These are phyloP conservation scores for Miltochrista miniata DNA, from an alignment of 2,888 invertebrate genomes.

Conservation along the genomic window DNA sequence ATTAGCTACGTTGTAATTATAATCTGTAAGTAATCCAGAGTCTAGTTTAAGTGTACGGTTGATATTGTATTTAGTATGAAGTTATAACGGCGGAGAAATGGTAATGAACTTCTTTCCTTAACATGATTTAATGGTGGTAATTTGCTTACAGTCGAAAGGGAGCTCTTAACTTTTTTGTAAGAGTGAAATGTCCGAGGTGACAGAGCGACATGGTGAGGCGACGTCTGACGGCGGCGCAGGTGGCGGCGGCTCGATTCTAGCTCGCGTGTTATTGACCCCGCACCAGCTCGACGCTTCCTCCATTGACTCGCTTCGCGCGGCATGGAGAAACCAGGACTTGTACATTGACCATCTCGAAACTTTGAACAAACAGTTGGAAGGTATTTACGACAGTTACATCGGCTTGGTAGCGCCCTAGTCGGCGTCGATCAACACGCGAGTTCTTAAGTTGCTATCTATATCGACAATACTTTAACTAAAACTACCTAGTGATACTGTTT, in stretches of 20 bases:
- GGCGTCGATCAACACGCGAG: slow-evolving; percentile 65
- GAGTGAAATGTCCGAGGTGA: slow-evolving; percentile 82
- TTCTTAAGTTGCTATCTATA: slow-evolving; percentile 68
- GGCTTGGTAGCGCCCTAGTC: slow-evolving; percentile 77
- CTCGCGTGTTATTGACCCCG: slow-evolving; percentile 85
- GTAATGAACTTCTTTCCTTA: slow-evolving; percentile 50
- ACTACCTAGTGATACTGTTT: slow-evolving; percentile 74
- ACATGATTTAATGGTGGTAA: slow-evolving; percentile 58
- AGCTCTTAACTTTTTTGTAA: slow-evolving; percentile 67
- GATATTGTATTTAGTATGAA: slow-evolving; percentile 39
- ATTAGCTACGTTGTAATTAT: slow-evolving; percentile 27
- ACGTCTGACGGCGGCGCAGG: slow-evolving; percentile 69
- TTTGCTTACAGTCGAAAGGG: slow-evolving; percentile 78
- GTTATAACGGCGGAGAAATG: slow-evolving; percentile 55
- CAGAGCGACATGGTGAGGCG: slow-evolving; percentile 75
- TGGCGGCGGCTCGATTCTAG: slow-evolving; percentile 79
- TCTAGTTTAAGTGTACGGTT: slow-evolving; percentile 29
- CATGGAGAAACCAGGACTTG: slow-evolving; percentile 90
- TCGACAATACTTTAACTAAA: slow-evolving; percentile 84
- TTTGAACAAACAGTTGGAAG: slow-evolving; percentile 90
- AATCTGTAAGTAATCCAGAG: slow-evolving; percentile 54
- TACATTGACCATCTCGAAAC: slow-evolving; percentile 90
- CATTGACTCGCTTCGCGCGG: slow-evolving; percentile 86
- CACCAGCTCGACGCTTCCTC: slow-evolving; percentile 86
- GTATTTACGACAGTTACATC: slow-evolving; percentile 85